Evolutionary conservation across 23 tunicate species (phyloP).

Genomic region (Trididemnum nubilum): DNA sequence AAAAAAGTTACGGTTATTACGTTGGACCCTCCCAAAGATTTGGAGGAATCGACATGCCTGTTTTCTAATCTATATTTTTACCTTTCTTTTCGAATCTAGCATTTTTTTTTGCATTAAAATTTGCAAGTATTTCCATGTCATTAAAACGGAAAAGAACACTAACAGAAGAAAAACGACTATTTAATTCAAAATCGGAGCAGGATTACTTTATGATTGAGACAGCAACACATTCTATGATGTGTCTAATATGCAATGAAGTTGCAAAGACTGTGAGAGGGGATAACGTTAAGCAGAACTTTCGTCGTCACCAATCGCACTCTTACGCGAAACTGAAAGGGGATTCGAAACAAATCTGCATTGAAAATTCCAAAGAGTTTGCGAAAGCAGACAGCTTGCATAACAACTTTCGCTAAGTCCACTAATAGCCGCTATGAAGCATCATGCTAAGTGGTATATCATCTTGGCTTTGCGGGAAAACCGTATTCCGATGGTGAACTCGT

Average conservation of each 20-base stretch:
- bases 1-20: too few species aligned
- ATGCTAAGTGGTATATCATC: constrained; percentile 49
- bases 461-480: constrained; percentile 49
- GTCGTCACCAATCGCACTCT: constrained; percentile 19
- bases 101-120: too few species aligned
- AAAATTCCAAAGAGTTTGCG: constrained; percentile 42
- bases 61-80: too few species aligned
- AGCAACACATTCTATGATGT: constrained; percentile 42
- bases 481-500: too few species aligned
- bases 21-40: too few species aligned
- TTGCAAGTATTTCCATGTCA: constrained; percentile 13
- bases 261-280: constrained; percentile 21
- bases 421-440: constrained; percentile 43
- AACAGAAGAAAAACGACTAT: constrained; percentile 31
- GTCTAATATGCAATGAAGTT: too few species aligned
- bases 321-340: constrained; percentile 30
- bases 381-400: constrained; percentile 37
- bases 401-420: constrained; percentile 23
- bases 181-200: constrained; percentile 40
- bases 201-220: constrained; percentile 43
- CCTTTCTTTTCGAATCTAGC: too few species aligned
- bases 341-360: constrained; percentile 16
- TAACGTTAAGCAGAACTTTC: constrained; percentile 33
- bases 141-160: constrained; percentile 46
- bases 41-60: too few species aligned